Base-by-base conservation (phyloP, 2,113 vertebrate species). In the Tragelaphus buxtoni region DNA sequence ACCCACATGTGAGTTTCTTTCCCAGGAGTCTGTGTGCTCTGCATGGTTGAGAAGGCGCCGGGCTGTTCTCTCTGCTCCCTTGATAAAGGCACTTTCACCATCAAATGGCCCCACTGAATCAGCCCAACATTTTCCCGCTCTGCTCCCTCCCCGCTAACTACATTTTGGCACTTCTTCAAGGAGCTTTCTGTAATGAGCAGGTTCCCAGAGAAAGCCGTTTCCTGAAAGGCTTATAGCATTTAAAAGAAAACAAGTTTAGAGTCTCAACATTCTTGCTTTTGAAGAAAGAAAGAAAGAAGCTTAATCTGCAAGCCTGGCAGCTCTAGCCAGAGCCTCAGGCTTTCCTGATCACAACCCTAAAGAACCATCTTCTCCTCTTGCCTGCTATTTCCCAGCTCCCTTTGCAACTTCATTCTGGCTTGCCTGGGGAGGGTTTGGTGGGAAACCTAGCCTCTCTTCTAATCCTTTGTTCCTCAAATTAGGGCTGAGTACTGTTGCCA, bases 191-290 rank as follows among this genome's bases (percentile, higher is more conserved):
- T 95, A 97, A 69, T 63, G 76, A 98, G 91, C 49, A 86, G 91
- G 96, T 94, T 95, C 92, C 95, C 86, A 98, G 98, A 98, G 96
- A 96, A 97, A 98, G 94, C 86, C 95, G 42, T 84, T 96, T 96
- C 96, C 95, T 90, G 47, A 98, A 97, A 96, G 89, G 82, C 65
- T 95, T 91, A 97, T 63, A 53, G 30, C 51, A 55, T 96, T 96
- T 90, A 95, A 98, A 98, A 97, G 6, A 83, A 94, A 96, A 96
- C 96, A 97, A 95, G 61, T 96, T 97, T 96, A 92, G 97, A 91
- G 84, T 90, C 97, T 96, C 7, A 80, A 96, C 96, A 95, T 9
- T 91, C 94, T 77, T 92, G 96, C 84, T 83, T 96, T 91, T 96
- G 89, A 96, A 97, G 95, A 96, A 96, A 91, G 95, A 95, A 49